These are phyloP conservation scores for Indicator indicator DNA, from an alignment of 2,113 vertebrate species.

Conservation along the genomic window DNA sequence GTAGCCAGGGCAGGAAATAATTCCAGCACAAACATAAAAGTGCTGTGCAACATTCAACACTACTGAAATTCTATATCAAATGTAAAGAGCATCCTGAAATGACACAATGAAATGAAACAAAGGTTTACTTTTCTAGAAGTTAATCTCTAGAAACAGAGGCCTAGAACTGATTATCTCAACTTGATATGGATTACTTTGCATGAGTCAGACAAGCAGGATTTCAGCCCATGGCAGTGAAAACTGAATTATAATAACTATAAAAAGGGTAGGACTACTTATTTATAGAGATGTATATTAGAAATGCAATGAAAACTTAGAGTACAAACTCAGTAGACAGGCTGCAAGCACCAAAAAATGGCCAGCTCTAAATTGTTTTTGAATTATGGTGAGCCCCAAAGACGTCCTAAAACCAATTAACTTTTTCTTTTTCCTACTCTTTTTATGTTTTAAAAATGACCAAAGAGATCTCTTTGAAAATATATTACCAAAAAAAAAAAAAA, in stretches of 20 bases:
- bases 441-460: slow-evolving; percentile 45
- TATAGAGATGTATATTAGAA: slow-evolving; percentile 16
- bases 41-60: not conserved
- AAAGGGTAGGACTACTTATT: slow-evolving; percentile 1
- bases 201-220: not conserved
- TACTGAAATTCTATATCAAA: not conserved
- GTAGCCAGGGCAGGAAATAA: not conserved
- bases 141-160: accelerated
- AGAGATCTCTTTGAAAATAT: slow-evolving; percentile 48
- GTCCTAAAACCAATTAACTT: slow-evolving; percentile 13
- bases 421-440: not conserved
- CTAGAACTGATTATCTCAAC: not conserved
- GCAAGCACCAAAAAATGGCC: slow-evolving; percentile 14
- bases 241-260: not conserved
- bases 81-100: not conserved
- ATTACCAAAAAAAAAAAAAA: not conserved
- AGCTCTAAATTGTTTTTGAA: not conserved
- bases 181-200: not conserved
- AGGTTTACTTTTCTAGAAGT: not conserved
- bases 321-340: not conserved
- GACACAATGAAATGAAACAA: not conserved
- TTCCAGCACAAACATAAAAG: not conserved
- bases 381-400: slow-evolving; percentile 36
- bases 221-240: not conserved
- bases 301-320: not conserved